Conservation (phyloP, 2,888 invertebrate genomes). For the Tryphoninae sp. region DNA sequence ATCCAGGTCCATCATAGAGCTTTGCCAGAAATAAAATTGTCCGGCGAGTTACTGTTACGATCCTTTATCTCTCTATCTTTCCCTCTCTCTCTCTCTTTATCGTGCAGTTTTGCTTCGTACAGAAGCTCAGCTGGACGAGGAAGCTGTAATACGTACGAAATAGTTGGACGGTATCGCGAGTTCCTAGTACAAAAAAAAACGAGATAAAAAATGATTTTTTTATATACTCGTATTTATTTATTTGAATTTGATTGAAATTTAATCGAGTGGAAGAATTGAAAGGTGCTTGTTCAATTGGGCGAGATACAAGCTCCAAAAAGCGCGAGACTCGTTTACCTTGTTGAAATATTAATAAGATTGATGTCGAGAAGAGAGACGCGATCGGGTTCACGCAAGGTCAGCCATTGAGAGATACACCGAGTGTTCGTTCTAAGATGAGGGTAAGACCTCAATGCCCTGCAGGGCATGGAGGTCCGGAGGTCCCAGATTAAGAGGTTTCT, state of each 20-base stretch:
- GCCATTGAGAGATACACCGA: constrained; percentile 72
- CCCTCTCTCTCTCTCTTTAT: neutral
- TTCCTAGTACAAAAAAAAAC: neutral
- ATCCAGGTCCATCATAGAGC: constrained; percentile 60
- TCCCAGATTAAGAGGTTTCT: constrained; percentile 77
- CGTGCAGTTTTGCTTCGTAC: constrained; percentile 13
- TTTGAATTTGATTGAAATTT: too few species aligned
- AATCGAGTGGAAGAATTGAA: too few species aligned
- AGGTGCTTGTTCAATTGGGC: too few species aligned
- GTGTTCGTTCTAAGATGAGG: constrained; percentile 53
- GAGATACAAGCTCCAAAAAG: neutral
- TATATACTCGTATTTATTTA: too few species aligned
- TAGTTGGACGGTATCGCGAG: neutral
- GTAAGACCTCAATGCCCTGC: constrained; percentile 75
- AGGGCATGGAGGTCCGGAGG: constrained; percentile 71
- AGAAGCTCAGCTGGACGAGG: neutral
- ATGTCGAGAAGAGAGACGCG: constrained; percentile 38
- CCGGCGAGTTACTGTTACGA: constrained; percentile 34
- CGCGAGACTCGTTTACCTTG: constrained; percentile 3
- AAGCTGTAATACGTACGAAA: neutral
- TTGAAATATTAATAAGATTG: neutral
- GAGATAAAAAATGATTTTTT: neutral
- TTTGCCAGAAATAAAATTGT: constrained; percentile 65
- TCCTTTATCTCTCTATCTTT: constrained; percentile 15
- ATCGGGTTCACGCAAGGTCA: constrained; percentile 69